These are phyloP conservation scores for Gastrophryne carolinensis DNA, from an alignment of 2,797 vertebrate genomes.

Conservation along the genomic window DNA sequence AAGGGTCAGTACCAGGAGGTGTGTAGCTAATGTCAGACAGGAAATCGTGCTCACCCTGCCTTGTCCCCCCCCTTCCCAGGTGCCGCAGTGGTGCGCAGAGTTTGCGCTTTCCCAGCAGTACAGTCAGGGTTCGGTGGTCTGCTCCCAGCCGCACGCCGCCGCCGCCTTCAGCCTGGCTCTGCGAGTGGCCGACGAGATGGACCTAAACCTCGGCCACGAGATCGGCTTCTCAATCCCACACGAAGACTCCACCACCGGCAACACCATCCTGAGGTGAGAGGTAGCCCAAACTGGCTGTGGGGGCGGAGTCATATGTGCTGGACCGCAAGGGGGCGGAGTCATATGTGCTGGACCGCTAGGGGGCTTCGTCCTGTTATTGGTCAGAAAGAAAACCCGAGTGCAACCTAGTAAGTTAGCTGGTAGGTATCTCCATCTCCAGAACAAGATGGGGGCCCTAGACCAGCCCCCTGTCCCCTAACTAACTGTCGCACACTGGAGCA, in stretches of 20 bases:
- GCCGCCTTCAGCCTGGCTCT: slow-evolving; percentile 86
- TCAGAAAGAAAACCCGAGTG: too few species aligned
- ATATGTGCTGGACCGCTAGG: too few species aligned
- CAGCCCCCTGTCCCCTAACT: too few species aligned
- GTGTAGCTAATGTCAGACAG: too few species aligned
- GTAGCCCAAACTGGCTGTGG: neutral
- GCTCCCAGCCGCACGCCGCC: slow-evolving; percentile 80
- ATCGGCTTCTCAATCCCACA: slow-evolving; percentile 88
- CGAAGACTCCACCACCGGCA: slow-evolving; percentile 85
- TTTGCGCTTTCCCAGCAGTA: slow-evolving; percentile 83
- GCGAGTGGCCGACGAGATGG: slow-evolving; percentile 92
- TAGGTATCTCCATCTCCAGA: too few species aligned
- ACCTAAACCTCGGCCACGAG: slow-evolving; percentile 90
- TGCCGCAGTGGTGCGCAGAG: slow-evolving; percentile 93
- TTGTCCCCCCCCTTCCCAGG: slow-evolving; percentile 72
- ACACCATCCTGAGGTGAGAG: slow-evolving; percentile 85
- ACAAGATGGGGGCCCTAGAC: too few species aligned
- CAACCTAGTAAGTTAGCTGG: too few species aligned
- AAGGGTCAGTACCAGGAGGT: too few species aligned
- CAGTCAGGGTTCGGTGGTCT: slow-evolving; percentile 80
- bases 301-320: neutral
- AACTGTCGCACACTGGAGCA: too few species aligned
- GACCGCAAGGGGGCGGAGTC: neutral
- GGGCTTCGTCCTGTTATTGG: too few species aligned
- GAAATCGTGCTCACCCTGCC: too few species aligned